Evolutionary conservation across 37 sponge, comb jelly and placozoan species (phyloP).

Genomic region (Dysidea cf. avara): DNA sequence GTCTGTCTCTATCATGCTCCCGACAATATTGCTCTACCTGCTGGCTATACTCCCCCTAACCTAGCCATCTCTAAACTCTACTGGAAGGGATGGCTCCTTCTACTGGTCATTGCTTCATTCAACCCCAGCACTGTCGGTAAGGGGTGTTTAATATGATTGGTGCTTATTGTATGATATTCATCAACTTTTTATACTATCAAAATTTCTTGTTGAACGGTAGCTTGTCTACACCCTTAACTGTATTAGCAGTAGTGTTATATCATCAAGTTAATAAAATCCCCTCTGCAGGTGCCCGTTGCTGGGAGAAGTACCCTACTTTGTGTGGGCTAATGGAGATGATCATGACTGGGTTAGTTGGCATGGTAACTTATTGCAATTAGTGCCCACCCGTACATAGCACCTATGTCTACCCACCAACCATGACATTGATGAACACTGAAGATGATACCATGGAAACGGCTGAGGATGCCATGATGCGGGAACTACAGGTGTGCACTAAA

Average conservation of each 20-base stretch:
- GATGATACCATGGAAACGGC: constrained; percentile 42
- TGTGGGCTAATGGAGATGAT: constrained; percentile 97
- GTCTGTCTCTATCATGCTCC: constrained; percentile 71
- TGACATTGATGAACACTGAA: constrained; percentile 28
- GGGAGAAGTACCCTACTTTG: constrained; percentile 87
- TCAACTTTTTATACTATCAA: too few species aligned
- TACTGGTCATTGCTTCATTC: constrained; percentile 86
- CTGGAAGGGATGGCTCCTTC: constrained; percentile 94
- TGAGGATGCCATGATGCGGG: constrained; percentile 46
- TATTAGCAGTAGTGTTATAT: too few species aligned
- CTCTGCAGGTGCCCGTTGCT: constrained; percentile 55
- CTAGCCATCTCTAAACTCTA: constrained; percentile 89
- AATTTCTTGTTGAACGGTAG: too few species aligned
- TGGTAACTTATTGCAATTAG: background rate
- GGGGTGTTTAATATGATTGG: background rate
- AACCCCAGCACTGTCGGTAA: constrained; percentile 85
- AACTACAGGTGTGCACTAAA: constrained; percentile 44
- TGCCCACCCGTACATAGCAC: constrained; percentile 23
- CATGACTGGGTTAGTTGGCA: constrained; percentile 65
- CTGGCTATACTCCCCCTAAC: constrained; percentile 77
- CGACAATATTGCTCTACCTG: constrained; percentile 69
- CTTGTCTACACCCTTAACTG: too few species aligned
- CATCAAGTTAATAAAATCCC: too few species aligned
- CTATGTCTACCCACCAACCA: constrained; percentile 76
- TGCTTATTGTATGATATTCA: background rate